phyloP scores from a whole-genome alignment of 1,140 invertebrate species.

The Anoplolepis gracilipes region DNA sequence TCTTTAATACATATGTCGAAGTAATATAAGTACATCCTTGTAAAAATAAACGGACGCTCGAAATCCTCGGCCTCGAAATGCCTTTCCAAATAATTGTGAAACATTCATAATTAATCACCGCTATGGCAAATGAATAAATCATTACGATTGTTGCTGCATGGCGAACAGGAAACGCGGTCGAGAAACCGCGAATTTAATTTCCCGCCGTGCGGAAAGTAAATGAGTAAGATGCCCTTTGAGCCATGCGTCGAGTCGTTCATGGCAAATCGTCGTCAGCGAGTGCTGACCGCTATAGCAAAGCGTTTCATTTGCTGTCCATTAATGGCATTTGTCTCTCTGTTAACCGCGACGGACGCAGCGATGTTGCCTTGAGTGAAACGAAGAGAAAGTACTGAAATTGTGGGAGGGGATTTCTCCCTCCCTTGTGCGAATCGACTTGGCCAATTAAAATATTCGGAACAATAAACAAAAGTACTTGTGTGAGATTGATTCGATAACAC shows the following conservation, averaged over 20 bases:
- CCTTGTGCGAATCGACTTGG: conserved; percentile 23
- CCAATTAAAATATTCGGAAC: conserved; percentile 40
- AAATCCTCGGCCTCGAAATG: neutral
- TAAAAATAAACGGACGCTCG: neutral
- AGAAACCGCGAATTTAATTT: conserved; percentile 72
- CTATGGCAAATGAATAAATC: conserved; percentile 54
- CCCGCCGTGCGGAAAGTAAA: conserved; percentile 49
- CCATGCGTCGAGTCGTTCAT: conserved; percentile 22
- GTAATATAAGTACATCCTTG: neutral
- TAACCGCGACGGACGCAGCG: conserved; percentile 31
- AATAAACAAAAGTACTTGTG: conserved; percentile 21
- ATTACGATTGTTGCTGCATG: conserved; percentile 47
- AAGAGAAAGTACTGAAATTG: conserved; percentile 68
- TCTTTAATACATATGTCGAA: neutral
- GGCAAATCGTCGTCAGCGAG: conserved; percentile 54
- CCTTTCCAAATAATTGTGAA: conserved; percentile 54
- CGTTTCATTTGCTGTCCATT: conserved; percentile 46
- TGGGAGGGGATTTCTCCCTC: neutral
- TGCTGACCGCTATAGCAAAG: conserved; percentile 10
- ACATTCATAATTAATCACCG: conserved; percentile 63
- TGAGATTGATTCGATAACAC: neutral
- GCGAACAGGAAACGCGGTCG: conserved; percentile 70
- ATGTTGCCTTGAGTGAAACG: conserved; percentile 61
- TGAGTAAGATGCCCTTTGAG: conserved; percentile 63
- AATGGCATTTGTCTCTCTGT: conserved; percentile 61